Base-by-base conservation (phyloP, 30 jellyfish, hydroid and myxozoan genomes). In the Nemopilema nomurai region DNA sequence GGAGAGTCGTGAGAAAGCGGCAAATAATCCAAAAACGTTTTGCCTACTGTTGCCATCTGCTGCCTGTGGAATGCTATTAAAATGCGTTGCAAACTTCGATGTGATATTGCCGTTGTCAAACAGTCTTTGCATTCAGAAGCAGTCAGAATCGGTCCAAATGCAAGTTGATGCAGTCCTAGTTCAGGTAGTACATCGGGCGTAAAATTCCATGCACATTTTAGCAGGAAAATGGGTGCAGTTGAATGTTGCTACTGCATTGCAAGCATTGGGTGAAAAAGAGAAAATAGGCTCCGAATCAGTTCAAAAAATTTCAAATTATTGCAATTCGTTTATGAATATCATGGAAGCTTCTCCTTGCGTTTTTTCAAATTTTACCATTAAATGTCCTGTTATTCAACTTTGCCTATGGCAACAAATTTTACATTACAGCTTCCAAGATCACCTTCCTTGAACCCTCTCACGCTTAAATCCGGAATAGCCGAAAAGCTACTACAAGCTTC, bases 31-130 rank as follows among this genome's bases (percentile, higher is more conserved):
- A 1, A 71, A 28, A 13, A 19, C 81, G 0, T 71, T 71, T 20
- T 71, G 81, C 63, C 26, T 71, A 24, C 17, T 71, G 29, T 25
- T 71, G 62, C 81, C 81, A 20, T 71, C 81, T 30, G 81, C 26
- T 25, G 49, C 30, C 1, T 71, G 81, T n/a, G 81, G 81, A 24
- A 71, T 71, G 81, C 63, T 71, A 0, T 7, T 71, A 28, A 71
- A 71, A 71, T 71, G 81, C 22, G 81, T 71, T 0, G 81, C 81
- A 71, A 53, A 71, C 27, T 24, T 25, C 28, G 81, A 71, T 71
- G 24, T 71, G 28, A 16, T 71, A 17, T 31, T 71, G 81, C 81
- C 81, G 4, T 71, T 71, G 64, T 51, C 81, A 23, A 71, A 71
- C 52, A 71, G 81, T 20, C 52, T 71, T 24, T 71, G 81, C 29